These are phyloP conservation scores for Bombyx mori DNA, from an alignment of 1,140 invertebrate species.

Conservation along the genomic window ASM3026992v2 NC_085129.1:15720501-15721000, in stretches of 20 bases:
- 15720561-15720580: neutral
- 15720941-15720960: conserved; percentile 74
- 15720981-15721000: conserved; percentile 78
- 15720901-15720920: neutral
- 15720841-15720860: neutral
- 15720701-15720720: no score
- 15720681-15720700: no score
- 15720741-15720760: no score
- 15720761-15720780: no score
- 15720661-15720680: no score
- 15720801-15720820: no score
- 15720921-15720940: conserved; percentile 58
- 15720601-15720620: neutral
- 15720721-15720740: no score
- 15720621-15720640: no score
- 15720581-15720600: neutral
- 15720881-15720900: conserved; percentile 3
- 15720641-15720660: no score
- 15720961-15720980: conserved; percentile 75
- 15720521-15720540: neutral
- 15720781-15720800: no score
- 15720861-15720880: neutral
- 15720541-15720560: neutral
- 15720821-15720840: no score
- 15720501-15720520: conserved; percentile 34